Percentiles rank a stretch among this genome's conserved stretches.
Conservation (phyloP, 2,888 invertebrate genomes). For the Drosophila kanekoi region DNA sequence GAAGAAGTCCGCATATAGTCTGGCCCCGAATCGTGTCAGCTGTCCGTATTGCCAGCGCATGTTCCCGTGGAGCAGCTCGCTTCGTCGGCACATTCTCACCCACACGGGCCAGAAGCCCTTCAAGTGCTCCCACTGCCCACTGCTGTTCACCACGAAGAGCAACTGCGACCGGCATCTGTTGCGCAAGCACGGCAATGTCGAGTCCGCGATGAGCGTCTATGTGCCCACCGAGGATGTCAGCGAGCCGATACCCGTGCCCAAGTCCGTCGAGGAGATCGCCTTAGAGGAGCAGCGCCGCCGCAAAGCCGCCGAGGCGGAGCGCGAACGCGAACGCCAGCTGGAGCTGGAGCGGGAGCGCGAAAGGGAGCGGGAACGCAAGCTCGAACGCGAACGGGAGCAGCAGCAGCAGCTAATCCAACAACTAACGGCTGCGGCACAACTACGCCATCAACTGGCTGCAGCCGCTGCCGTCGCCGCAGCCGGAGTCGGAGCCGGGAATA, state of each 20-base stretch:
- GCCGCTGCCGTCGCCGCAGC: slow-evolving; percentile 8
- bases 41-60: slow-evolving; percentile 97
- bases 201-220: slow-evolving; percentile 85
- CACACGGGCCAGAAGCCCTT: slow-evolving; percentile 99
- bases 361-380: slow-evolving; percentile 50
- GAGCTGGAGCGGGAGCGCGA: slow-evolving; percentile 50
- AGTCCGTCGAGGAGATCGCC: slow-evolving; percentile 83
- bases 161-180: slow-evolving; percentile 98
- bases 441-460: slow-evolving; percentile 78
- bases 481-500: background rate
- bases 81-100: slow-evolving; percentile 95
- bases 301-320: slow-evolving; percentile 67
- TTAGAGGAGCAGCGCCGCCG: slow-evolving; percentile 82
- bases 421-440: slow-evolving; percentile 86
- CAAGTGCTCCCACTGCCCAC: slow-evolving; percentile 96
- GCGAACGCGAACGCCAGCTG: slow-evolving; percentile 40
- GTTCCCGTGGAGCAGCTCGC: slow-evolving; percentile 98
- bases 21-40: slow-evolving; percentile 96
- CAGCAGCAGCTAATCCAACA: slow-evolving; percentile 76
- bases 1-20: slow-evolving; percentile 97
- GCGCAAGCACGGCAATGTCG: slow-evolving; percentile 91
- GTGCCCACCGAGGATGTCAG: slow-evolving; percentile 86
- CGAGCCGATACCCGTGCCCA: slow-evolving; percentile 84
- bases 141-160: slow-evolving; percentile 98
- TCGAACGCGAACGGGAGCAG: slow-evolving; percentile 72